phyloP scores from a whole-genome alignment of 2,113 vertebrate species.

The Pyrgilauda ruficollis region DNA sequence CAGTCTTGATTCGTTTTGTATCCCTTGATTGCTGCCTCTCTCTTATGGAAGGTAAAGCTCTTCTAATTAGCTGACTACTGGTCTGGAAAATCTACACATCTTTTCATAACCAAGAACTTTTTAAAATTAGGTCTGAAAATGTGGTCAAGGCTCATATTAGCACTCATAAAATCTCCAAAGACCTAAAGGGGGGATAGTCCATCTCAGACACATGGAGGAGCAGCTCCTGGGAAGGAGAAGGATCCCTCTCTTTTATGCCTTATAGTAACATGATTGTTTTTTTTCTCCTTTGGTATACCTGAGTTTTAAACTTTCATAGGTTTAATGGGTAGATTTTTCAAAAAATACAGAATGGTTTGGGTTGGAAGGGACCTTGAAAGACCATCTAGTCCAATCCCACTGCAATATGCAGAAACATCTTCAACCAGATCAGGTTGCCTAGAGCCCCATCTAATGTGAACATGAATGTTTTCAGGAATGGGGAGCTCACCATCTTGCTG shows the following conservation, averaged over 20 bases:
- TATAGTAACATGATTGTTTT: neutral
- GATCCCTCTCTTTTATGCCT: neutral
- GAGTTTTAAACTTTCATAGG: neutral
- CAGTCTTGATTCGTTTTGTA: neutral
- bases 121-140: neutral
- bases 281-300: neutral
- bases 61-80: conserved; percentile 6
- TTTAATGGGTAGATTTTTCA: neutral
- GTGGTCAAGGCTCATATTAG: neutral
- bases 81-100: neutral
- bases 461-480: neutral
- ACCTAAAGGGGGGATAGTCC: neutral
- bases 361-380: neutral
- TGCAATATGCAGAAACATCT: neutral
- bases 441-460: neutral
- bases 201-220: neutral
- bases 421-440: neutral
- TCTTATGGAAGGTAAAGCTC: neutral
- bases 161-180: neutral
- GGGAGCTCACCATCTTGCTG: neutral
- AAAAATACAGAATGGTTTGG: neutral
- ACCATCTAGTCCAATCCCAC: neutral
- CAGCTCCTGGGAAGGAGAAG: neutral
- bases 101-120: neutral
- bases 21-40: neutral